Percentiles rank a stretch among this genome's conserved stretches.
phyloP scores from a whole-genome alignment of 2,797 vertebrate genomes.

The Xiphophorus birchmanni region DNA sequence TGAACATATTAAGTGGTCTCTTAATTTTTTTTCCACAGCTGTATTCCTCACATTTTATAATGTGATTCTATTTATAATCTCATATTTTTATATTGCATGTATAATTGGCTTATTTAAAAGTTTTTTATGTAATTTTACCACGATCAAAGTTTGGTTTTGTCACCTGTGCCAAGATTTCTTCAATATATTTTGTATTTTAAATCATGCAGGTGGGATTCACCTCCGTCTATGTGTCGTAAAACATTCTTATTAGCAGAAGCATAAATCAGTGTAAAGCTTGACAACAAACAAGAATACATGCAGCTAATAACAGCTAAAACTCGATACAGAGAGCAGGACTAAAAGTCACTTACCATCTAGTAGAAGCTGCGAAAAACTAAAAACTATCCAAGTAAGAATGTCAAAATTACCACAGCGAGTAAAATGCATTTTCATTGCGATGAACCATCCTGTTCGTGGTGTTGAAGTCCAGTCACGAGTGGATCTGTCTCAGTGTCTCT shows the following conservation, averaged over 20 bases:
- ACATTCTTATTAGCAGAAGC: neutral
- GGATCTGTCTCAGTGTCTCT: conserved; percentile 27
- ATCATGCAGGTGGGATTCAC: neutral
- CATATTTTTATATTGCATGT: neutral
- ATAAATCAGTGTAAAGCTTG: neutral
- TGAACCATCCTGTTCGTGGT: conserved; percentile 71
- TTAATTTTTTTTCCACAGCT: too few species aligned
- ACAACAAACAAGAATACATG: neutral
- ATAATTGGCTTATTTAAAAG: neutral
- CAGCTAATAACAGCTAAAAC: neutral
- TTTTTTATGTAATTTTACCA: conserved; percentile 38
- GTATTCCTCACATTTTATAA: too few species aligned
- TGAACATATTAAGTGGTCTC: too few species aligned
- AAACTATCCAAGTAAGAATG: conserved; percentile 40
- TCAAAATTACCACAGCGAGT: conserved; percentile 39
- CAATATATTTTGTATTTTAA: neutral
- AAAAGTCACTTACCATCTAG: conserved; percentile 63
- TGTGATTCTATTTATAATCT: neutral
- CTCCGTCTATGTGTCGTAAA: neutral
- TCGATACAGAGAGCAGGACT: neutral
- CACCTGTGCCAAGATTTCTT: neutral
- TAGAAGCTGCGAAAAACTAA: conserved; percentile 49
- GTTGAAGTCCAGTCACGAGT: conserved; percentile 24
- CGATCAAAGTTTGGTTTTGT: conserved; percentile 9
- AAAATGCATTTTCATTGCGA: conserved; percentile 72